Evolutionary conservation across 2,113 vertebrate species (phyloP), one percentile per base, ranked within the genome.

Genomic region (Ranitomeya imitator): DNA sequence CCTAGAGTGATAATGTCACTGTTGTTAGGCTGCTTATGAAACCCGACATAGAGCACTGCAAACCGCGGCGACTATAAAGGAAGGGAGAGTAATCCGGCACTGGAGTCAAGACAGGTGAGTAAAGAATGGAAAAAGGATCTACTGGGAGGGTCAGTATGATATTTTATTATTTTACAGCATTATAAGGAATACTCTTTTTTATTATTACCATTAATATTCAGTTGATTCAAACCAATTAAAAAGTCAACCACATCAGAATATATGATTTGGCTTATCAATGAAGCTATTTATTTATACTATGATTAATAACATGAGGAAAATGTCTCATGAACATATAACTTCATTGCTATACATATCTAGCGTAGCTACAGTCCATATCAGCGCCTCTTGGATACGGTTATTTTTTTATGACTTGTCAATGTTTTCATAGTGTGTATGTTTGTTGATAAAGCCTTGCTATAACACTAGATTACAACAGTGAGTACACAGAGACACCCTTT

Each of bases 401-500:
- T 67, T 71, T 45, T 84, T 84, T 84, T 84, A 84, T 69, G 82
- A 52, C 81, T 71, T 85, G 55, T 74, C 83, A 74, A 54, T 59
- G 69, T 45, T 85, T 76, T 76, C 83, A 59, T 26, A 83, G 26
- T 83, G 80, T 88, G 65, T 83, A 61, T 57, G 9, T 73, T 88
- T 21, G 79, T 60, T 88, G 86, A 88, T 83, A 88, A 83, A 54
- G 23, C 15, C 14, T 76, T 37, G 11, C 45, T 74, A 77, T 83
- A 51, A 59, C 82, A 83, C 54, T 19, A 76, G 55, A 79, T 83
- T 86, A 83, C 69, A 86, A 55, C 74, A 54, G 85, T 77, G 59
- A 76, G 55, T 83, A 88, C 79, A 79, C 57, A 67, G 37, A 86
- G 60, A 86, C 61, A 86, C 76, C 76, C 85, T 86, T 57, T 26